A percentile compares a stretch with the other conserved stretches of the same genome.
Evolutionary conservation across 1,140 invertebrate species (phyloP).

Genomic region (Caligus rogercresseyi): DNA sequence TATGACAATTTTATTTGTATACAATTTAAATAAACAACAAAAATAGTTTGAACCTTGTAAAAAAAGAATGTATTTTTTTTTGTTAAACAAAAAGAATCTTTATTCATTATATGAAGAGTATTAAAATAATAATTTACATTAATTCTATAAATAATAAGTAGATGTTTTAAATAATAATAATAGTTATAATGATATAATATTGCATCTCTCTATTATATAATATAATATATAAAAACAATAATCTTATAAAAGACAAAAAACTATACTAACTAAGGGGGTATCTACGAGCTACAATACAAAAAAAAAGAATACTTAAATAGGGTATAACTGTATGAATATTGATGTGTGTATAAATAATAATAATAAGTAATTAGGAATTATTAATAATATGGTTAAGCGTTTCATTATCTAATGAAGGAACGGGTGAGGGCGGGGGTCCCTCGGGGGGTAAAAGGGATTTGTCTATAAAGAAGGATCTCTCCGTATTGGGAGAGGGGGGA

Average conservation of each 20-base stretch:
- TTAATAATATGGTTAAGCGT: not conserved
- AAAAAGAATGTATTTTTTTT: no score
- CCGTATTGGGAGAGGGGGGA: not conserved
- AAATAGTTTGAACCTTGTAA: no score
- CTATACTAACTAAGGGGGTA: not conserved
- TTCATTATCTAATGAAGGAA: not conserved
- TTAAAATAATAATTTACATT: not conserved
- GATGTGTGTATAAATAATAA: not conserved
- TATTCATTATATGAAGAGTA: not conserved
- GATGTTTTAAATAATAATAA: not conserved
- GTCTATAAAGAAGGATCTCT: not conserved
- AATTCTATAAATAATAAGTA: not conserved
- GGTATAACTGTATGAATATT: not conserved
- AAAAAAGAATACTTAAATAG: not conserved
- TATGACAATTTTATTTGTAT: no score
- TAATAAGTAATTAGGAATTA: not conserved
- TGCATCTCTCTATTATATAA: not conserved
- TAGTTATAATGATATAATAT: not conserved
- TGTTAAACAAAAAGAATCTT: not conserved
- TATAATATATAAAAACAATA: no score
- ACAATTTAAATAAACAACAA: no score
- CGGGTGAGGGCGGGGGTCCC: not conserved
- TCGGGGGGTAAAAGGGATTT: slow-evolving; percentile 1
- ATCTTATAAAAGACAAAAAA: slow-evolving; percentile 1
- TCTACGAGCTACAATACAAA: not conserved